phyloP scores from a whole-genome alignment of 2,888 invertebrate genomes.

The Phyllotreta cruciferae region DNA sequence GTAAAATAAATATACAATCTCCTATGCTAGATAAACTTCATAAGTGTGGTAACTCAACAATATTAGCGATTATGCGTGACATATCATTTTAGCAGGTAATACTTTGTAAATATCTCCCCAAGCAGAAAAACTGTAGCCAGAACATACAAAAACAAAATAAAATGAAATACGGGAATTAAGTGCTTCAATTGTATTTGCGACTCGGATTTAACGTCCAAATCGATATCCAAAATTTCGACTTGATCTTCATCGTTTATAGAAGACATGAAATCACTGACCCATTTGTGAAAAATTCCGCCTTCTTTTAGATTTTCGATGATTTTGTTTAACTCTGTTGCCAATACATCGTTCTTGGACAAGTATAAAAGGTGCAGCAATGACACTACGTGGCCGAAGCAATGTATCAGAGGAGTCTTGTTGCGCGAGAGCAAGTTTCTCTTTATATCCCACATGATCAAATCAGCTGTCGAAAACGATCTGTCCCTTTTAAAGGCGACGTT shows the following conservation, averaged over 20 bases:
- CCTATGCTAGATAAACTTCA: too few species aligned
- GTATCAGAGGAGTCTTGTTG: conserved; percentile 37
- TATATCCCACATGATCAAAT: conserved; percentile 48
- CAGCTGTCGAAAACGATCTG: conserved; percentile 45
- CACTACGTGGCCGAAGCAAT: conserved; percentile 48
- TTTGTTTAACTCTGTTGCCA: conserved; percentile 46
- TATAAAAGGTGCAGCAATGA: conserved; percentile 52
- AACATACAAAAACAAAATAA: conserved; percentile 1
- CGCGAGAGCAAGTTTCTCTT: conserved; percentile 46
- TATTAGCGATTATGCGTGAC: too few species aligned
- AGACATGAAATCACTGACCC: conserved; percentile 24
- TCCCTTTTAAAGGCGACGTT: conserved; percentile 44
- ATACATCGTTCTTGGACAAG: conserved; percentile 50
- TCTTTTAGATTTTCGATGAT: conserved; percentile 46
- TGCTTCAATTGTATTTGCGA: conserved; percentile 16
- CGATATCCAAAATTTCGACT: conserved; percentile 6
- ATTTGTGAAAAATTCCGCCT: conserved; percentile 43
- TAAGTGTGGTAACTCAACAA: too few species aligned
- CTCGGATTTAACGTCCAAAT: neutral
- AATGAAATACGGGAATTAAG: conserved; percentile 16
- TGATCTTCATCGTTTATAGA: neutral
- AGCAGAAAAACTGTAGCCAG: conserved; percentile 14
- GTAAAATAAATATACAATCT: too few species aligned
- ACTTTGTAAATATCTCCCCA: conserved; percentile 7
- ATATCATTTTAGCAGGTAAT: too few species aligned